Evolutionary conservation across 2,888 invertebrate genomes (phyloP).

Genomic region (Villa cingulata): DNA sequence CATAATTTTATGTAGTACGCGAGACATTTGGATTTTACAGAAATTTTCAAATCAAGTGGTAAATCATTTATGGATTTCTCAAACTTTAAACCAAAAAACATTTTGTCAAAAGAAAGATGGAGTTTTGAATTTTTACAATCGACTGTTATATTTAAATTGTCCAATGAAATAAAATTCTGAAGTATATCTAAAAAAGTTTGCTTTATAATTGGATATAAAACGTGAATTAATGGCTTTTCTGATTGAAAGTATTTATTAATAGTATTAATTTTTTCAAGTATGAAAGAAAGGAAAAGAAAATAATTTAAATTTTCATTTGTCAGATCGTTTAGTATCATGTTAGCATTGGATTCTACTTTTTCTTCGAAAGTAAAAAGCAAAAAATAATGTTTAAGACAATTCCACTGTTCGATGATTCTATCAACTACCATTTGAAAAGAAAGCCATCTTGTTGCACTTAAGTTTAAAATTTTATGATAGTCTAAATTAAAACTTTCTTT

Average conservation of each 20-base stretch:
- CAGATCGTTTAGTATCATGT: background rate
- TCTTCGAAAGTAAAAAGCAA: too few species aligned
- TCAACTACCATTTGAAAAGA: background rate
- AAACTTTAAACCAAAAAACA: constrained; percentile 2
- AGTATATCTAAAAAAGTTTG: constrained; percentile 3
- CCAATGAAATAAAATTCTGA: background rate
- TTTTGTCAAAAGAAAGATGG: background rate
- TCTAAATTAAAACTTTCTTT: background rate
- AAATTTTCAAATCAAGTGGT: background rate
- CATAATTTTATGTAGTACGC: background rate
- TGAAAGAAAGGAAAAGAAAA: too few species aligned
- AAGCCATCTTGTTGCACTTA: background rate
- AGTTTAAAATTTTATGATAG: background rate
- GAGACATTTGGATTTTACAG: background rate
- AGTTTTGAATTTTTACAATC: background rate
- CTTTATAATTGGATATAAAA: constrained; percentile 1
- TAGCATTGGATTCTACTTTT: background rate
- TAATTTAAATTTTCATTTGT: too few species aligned
- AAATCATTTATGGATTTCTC: background rate
- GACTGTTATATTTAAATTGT: background rate
- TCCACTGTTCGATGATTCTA: background rate
- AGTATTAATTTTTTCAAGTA: too few species aligned
- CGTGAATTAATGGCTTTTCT: background rate
- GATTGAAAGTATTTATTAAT: too few species aligned
- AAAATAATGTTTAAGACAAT: background rate